phyloP scores from a whole-genome alignment of 2,113 vertebrate genomes.

The Tonatia bakeri region DNA sequence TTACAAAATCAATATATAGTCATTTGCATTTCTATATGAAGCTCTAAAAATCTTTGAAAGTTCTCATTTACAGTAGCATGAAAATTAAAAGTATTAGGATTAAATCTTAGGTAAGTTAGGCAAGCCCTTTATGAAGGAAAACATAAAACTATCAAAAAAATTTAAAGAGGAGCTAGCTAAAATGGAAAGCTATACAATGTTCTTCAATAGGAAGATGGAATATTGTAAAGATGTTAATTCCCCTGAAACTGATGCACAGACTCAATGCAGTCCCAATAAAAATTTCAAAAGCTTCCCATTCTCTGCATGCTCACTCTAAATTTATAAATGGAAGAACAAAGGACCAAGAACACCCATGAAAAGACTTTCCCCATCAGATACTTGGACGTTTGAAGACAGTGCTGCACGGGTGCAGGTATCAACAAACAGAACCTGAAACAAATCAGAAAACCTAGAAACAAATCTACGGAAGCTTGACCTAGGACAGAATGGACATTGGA shows the following conservation, averaged over 20 bases:
- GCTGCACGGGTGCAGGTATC: background rate
- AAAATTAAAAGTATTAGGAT: constrained; percentile 20
- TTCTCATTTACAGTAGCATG: background rate
- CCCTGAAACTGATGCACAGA: background rate
- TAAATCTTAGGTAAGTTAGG: background rate
- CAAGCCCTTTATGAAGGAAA: background rate
- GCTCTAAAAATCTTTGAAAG: constrained; percentile 5
- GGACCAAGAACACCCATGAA: background rate
- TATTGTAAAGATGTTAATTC: background rate
- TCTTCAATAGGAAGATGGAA: background rate
- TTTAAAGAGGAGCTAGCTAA: background rate
- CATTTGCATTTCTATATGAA: constrained; percentile 26
- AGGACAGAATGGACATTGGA: background rate
- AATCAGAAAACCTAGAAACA: background rate
- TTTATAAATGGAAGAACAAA: background rate
- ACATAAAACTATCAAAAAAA: background rate
- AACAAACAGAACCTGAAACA: constrained; percentile 1
- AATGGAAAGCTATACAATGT: background rate
- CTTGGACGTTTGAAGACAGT: background rate
- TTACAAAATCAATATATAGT: background rate
- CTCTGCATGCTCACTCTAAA: constrained; percentile 16
- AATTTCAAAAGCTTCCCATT: background rate
- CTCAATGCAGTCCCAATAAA: background rate
- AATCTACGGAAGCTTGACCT: background rate
- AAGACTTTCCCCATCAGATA: background rate